Evolutionary conservation across 2,113 vertebrate species (phyloP).

Genomic region (Myrmophylax atrothorax): DNA sequence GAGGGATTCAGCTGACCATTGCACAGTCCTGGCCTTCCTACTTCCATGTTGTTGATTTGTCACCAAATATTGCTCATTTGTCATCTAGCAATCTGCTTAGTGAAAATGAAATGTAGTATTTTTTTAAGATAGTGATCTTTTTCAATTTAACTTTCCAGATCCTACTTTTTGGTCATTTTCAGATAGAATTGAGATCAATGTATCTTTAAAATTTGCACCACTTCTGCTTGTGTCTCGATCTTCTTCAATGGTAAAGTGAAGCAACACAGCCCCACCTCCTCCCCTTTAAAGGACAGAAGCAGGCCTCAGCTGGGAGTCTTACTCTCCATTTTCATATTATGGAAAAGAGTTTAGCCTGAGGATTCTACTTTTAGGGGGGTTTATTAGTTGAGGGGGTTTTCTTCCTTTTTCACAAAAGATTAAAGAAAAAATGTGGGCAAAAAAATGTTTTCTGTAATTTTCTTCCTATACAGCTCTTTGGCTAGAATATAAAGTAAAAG

Average conservation of each 20-base stretch:
- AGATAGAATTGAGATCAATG: background rate
- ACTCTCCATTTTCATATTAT: background rate
- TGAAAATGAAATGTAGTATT: background rate
- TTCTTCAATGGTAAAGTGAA: background rate
- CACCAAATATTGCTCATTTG: background rate
- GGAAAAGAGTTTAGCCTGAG: background rate
- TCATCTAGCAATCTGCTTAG: background rate
- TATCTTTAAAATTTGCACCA: background rate
- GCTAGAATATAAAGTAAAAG: background rate
- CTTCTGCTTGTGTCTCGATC: background rate
- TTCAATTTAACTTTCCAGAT: slow-evolving; percentile 7
- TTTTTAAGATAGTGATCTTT: background rate
- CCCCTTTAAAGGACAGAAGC: background rate
- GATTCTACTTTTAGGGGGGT: background rate
- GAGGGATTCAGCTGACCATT: background rate
- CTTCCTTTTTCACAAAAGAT: background rate
- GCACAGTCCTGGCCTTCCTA: background rate
- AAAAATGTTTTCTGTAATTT: background rate
- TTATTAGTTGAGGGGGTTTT: no score
- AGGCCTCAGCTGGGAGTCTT: background rate
- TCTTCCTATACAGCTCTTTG: background rate
- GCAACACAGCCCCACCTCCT: background rate
- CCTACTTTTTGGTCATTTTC: background rate
- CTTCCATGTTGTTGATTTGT: background rate
- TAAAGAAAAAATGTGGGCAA: background rate